Percentiles rank a stretch among this genome's conserved stretches.
Evolutionary conservation across 2,888 invertebrate species (phyloP).

Genomic region (Macropis europaea): DNA sequence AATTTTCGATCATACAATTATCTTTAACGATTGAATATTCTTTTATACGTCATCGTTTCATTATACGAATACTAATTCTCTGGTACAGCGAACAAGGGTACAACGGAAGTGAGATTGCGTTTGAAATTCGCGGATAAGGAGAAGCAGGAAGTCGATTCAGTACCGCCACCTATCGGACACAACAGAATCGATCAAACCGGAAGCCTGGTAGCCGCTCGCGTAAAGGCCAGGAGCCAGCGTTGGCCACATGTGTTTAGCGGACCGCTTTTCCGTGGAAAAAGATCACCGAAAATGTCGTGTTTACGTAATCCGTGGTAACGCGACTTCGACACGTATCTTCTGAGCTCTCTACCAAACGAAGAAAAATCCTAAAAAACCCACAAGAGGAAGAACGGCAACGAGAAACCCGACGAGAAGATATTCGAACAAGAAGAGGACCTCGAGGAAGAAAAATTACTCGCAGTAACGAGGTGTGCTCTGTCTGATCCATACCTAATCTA

Average conservation of each 20-base stretch:
- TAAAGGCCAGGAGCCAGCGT: slow-evolving; percentile 69
- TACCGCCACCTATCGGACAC: slow-evolving; percentile 27
- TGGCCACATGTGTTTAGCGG: slow-evolving; percentile 73
- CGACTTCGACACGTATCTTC: slow-evolving; percentile 51
- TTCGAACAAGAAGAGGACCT: slow-evolving; percentile 17
- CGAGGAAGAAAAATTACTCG: slow-evolving; percentile 42
- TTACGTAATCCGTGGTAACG: slow-evolving; percentile 74
- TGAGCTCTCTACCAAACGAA: slow-evolving; percentile 28
- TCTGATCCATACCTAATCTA: too few relatives aligned
- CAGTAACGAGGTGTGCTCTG: slow-evolving; percentile 23
- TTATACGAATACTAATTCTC: too few relatives aligned
- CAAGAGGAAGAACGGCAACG: neutral
- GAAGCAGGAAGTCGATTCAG: slow-evolving; percentile 28
- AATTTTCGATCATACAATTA: too few relatives aligned
- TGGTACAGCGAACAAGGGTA: too few relatives aligned
- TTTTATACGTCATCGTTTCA: too few relatives aligned
- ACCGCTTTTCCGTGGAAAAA: slow-evolving; percentile 62
- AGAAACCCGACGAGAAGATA: too few relatives aligned
- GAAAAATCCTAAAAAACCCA: slow-evolving; percentile 13
- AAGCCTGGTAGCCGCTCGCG: slow-evolving; percentile 65
- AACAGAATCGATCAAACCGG: slow-evolving; percentile 64
- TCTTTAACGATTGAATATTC: too few relatives aligned
- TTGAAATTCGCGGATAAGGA: slow-evolving; percentile 2
- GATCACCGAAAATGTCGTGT: slow-evolving; percentile 71
- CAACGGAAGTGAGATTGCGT: neutral